phyloP scores from a whole-genome alignment of 2,113 vertebrate species.

The Cavia porcellus region DNA sequence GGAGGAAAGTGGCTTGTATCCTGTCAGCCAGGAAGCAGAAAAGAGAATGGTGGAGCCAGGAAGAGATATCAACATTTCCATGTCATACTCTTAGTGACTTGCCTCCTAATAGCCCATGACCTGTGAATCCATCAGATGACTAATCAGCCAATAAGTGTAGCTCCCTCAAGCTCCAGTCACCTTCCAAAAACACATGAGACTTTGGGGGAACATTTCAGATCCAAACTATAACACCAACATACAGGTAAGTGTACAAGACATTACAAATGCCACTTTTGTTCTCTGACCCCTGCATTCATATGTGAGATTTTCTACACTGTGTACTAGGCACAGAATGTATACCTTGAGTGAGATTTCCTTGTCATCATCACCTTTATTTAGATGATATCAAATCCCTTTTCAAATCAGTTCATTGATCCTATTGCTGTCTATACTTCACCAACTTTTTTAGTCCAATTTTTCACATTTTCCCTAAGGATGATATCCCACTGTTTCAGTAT shows the following conservation, averaged over 20 bases:
- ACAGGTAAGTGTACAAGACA: not conserved
- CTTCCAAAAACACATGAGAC: not conserved
- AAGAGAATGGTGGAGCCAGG: not conserved
- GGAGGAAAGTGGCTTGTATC: not conserved
- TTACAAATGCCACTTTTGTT: not conserved
- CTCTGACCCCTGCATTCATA: not conserved
- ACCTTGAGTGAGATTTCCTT: not conserved
- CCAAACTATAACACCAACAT: not conserved
- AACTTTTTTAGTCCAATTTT: not conserved
- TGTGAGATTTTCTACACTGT: not conserved
- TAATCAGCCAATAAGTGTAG: not conserved
- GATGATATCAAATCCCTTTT: not conserved
- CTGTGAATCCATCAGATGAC: not conserved
- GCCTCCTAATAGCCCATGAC: not conserved
- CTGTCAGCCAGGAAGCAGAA: not conserved
- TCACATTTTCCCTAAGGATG: not conserved
- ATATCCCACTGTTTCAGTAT: slow-evolving; percentile 10
- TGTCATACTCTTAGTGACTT: not conserved
- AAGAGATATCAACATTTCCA: not conserved
- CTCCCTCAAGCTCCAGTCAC: not conserved
- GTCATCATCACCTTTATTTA: not conserved
- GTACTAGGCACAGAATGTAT: not conserved
- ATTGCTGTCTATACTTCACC: not conserved
- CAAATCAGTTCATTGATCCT: not conserved
- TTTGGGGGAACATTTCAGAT: not conserved